Conservation (phyloP, 2,113 vertebrate species). For the Pelodiscus sinensis region DNA sequence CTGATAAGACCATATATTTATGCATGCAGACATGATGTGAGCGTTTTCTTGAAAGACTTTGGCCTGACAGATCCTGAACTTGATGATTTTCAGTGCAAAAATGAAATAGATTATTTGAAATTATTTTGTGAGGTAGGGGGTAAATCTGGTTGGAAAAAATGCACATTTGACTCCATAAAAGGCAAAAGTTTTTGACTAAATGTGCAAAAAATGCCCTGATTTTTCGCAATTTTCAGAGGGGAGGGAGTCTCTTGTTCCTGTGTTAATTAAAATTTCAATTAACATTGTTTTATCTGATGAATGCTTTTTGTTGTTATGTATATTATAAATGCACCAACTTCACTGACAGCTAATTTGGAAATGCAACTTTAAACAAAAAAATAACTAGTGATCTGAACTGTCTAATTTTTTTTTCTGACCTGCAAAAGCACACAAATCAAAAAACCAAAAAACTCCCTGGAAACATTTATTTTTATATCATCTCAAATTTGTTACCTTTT, state of each 20-base stretch:
- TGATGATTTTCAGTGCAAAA: not conserved
- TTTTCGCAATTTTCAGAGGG: not conserved
- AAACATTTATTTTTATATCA: not conserved
- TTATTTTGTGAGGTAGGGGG: not conserved
- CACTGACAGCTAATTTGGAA: conserved; percentile 37
- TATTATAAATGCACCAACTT: conserved; percentile 47
- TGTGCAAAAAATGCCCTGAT: not conserved
- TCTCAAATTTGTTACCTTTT: not conserved
- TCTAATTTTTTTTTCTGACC: conserved; percentile 6
- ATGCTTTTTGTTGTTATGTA: conserved; percentile 27
- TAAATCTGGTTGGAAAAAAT: not conserved
- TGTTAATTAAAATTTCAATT: conserved; percentile 37
- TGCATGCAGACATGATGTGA: not conserved
- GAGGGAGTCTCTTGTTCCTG: conserved; percentile 12
- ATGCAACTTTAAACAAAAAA: not conserved
- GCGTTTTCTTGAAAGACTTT: not conserved
- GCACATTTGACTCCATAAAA: not conserved
- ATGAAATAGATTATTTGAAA: not conserved
- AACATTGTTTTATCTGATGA: not conserved
- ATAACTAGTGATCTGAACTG: not conserved
- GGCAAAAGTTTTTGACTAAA: not conserved
- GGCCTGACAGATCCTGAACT: not conserved
- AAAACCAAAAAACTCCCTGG: not conserved
- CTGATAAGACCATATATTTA: not conserved
- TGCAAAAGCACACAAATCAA: conserved; percentile 9